Evolutionary conservation across 2,888 invertebrate genomes (phyloP), one percentile per base, ranked within the genome.

Genomic region (Bembecia ichneumoniformis): DNA sequence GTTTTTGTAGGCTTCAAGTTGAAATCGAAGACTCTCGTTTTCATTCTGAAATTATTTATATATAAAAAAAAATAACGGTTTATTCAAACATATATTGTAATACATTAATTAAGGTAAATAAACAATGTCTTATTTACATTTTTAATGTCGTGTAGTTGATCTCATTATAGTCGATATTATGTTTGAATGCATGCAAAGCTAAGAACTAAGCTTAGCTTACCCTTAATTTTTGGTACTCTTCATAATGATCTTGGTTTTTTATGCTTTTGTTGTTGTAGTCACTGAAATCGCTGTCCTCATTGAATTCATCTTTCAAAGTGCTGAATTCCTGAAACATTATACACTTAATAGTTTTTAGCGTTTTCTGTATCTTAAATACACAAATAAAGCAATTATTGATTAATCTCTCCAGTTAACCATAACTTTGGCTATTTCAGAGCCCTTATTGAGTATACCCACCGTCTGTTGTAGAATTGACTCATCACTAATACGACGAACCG

Each of bases 1-100:
- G 77, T 97, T 97, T 76, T 96, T 96, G 70, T 96, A 96, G 0
- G 97, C 97, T 77, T 97, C 97, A 64, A 97, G 77, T 82, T 96
- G 96, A 77, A 96, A 97, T 53, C 94, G 91, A 34, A 98, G 87
- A 59, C 94, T 94, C 64, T 97, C 96, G 71, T 97, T 97, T 73
- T 98, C 97, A 54, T 13, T 40, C 40, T 40, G 13, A 40, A 13
- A n/a, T 40, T 35, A 35, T 35, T 7, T 7, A n/a, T 40, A 5
- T 3, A 13, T 13, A 40, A 40, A 40, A 13, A 14, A 40, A 40
- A n/a, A 40, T 13, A 13, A 10, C n/a, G 3, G 36, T 13, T 28
- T 2, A 28, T 28, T 28, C 9, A 28, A 9, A 28, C 2, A 3
- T 17, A 17, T 17, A 17, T 17, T 17, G 17, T 28, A 9, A 28